Evolutionary conservation across 2,113 vertebrate genomes (phyloP).

Genomic region (Plecotus auritus): DNA sequence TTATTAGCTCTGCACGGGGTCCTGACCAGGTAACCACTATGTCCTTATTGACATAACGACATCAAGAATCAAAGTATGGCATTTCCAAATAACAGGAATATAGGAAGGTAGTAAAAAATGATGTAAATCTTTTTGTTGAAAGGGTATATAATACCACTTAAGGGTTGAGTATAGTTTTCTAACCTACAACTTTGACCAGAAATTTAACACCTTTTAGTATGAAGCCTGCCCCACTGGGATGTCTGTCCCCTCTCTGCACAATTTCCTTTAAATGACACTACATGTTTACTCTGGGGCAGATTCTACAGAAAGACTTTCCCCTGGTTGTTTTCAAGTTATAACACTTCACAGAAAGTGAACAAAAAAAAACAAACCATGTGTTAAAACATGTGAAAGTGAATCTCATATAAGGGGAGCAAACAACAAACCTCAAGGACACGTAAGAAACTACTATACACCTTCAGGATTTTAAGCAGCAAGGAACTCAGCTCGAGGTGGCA

Average conservation of each 20-base stretch:
- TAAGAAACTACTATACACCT: background rate
- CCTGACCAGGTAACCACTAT: background rate
- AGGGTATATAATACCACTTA: background rate
- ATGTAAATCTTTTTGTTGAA: background rate
- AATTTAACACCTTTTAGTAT: background rate
- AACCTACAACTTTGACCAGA: background rate
- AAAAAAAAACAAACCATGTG: background rate
- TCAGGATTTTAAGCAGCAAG: background rate
- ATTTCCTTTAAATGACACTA: background rate
- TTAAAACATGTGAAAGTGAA: background rate
- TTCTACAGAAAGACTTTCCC: background rate
- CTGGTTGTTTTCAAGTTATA: background rate
- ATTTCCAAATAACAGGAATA: background rate
- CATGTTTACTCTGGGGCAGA: background rate
- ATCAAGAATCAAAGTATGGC: background rate
- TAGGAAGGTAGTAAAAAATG: background rate
- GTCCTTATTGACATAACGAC: background rate
- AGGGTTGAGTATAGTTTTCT: background rate
- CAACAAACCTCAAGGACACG: background rate
- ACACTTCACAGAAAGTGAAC: background rate
- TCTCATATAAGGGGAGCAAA: background rate
- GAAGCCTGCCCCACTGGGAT: background rate
- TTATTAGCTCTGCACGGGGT: background rate
- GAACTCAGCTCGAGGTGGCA: background rate
- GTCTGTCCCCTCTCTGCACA: background rate